Evolutionary conservation across 2,113 vertebrate species (phyloP).

Genomic region (Paratilapia polleni): DNA sequence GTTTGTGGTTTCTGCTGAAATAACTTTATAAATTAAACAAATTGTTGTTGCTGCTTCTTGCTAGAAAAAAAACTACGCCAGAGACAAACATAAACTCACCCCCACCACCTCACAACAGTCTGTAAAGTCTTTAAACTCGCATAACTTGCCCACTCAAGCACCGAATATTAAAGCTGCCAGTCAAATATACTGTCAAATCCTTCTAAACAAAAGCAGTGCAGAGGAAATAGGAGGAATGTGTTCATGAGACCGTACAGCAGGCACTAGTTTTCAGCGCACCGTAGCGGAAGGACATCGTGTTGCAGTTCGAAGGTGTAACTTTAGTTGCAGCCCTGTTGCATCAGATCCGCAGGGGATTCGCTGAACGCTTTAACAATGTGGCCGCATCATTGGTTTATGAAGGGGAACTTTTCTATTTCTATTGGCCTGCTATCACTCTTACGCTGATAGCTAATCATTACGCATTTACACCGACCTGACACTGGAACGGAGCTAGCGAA

Average conservation of each 20-base stretch:
- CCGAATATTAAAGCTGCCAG: rapidly evolving
- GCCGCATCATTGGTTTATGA: conserved; percentile 68
- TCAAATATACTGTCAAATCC: background rate
- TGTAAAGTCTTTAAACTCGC: background rate
- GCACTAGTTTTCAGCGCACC: conserved; percentile 75
- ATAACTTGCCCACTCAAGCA: background rate
- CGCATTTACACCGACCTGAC: conserved; percentile 39
- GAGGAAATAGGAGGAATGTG: background rate
- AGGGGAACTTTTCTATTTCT: conserved; percentile 57
- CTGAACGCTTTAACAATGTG: conserved; percentile 72
- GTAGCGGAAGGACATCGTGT: conserved; percentile 79
- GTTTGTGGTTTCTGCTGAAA: background rate
- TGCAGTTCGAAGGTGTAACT: conserved; percentile 77
- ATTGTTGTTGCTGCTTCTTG: background rate
- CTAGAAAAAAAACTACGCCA: background rate
- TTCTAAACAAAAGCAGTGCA: background rate
- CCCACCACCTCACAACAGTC: too few species aligned
- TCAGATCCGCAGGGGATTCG: conserved; percentile 83
- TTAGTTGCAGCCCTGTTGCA: conserved; percentile 85
- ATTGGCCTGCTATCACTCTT: conserved; percentile 60
- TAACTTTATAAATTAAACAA: rapidly evolving
- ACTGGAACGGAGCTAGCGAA: background rate
- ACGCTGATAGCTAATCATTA: conserved; percentile 64
- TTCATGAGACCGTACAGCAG: background rate
- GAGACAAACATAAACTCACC: too few species aligned